These are phyloP conservation scores for Nipponia nippon DNA, from an alignment of 2,113 vertebrate species.

Conservation along the genomic window DNA sequence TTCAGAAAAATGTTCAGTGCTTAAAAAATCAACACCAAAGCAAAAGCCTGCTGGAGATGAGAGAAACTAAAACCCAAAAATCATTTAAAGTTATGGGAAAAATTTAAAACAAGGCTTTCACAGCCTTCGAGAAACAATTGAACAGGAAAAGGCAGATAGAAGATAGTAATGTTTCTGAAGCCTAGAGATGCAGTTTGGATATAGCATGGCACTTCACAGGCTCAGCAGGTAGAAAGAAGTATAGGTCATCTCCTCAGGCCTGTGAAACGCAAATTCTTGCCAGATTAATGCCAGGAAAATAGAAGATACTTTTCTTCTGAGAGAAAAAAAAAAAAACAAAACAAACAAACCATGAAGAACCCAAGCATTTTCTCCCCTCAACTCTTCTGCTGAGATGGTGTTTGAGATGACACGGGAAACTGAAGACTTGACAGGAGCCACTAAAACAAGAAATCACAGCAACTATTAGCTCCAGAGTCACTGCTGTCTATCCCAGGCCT, in stretches of 20 bases:
- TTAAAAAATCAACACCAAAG: background rate
- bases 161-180: background rate
- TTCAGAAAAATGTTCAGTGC: background rate
- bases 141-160: background rate
- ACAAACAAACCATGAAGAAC: background rate
- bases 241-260: background rate
- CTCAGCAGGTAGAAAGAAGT: background rate
- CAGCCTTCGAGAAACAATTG: background rate
- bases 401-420: background rate
- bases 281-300: background rate
- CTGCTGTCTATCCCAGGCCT: background rate
- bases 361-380: rapidly evolving
- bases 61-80: background rate
- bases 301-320: background rate
- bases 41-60: background rate
- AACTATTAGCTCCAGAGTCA: background rate
- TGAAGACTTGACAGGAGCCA: background rate
- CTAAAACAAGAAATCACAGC: background rate
- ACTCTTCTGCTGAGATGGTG: background rate
- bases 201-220: background rate
- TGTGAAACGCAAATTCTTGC: background rate
- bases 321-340: background rate
- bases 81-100: background rate
- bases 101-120: background rate
- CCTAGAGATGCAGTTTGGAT: background rate